Evolutionary conservation across 2,113 vertebrate species (phyloP), one percentile per base, ranked within the genome.

Genomic region (Boulengeromyrus knoepffleri): DNA sequence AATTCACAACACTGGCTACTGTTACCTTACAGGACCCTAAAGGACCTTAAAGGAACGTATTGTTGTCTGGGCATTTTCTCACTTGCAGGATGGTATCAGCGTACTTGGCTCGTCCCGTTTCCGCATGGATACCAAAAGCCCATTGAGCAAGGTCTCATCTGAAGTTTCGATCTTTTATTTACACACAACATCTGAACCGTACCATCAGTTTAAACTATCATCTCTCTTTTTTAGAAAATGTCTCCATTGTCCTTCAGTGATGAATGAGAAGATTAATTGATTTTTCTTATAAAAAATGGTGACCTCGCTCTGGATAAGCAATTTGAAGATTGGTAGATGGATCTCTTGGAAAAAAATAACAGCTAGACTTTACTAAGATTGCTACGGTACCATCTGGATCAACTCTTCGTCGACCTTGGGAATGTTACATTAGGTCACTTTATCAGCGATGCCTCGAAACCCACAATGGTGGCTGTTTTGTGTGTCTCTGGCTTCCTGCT

Each of bases 401-500:
- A 7, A 42, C 74, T 19, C 42, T 80, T 42, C 1, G 17, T 80
- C 17, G 36, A 42, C 74, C 17, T 80, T 86, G 42, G 85, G 12
- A 52, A 52, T 1, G 12, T 53, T 52, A 87, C 50, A 17, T 56
- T 36, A 56, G 49, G 86, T 52, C 49, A 87, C 86, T 36, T 31
- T 49, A 53, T 21, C 47, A 46, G 24, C n/a, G 19, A 47, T 27
- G 45, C 45, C 42, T 85, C 0, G 21, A 85, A n/a, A 85, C 47
- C 84, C 84, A 47, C 84, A 45, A 49, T 85, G 21, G 6, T 9
- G 8, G 21, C 42, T 45, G 39, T 3, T 45, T 45, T 85, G n/a
- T 87, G 21, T 53, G 17, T 70, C 77, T 21, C 89, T 8, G 89
- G 17, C 93, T 58, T 88, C 36, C 83, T 87, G 84, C 88, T 89